phyloP scores from a whole-genome alignment of 2,797 vertebrate species.

The Vipera latastei region DNA sequence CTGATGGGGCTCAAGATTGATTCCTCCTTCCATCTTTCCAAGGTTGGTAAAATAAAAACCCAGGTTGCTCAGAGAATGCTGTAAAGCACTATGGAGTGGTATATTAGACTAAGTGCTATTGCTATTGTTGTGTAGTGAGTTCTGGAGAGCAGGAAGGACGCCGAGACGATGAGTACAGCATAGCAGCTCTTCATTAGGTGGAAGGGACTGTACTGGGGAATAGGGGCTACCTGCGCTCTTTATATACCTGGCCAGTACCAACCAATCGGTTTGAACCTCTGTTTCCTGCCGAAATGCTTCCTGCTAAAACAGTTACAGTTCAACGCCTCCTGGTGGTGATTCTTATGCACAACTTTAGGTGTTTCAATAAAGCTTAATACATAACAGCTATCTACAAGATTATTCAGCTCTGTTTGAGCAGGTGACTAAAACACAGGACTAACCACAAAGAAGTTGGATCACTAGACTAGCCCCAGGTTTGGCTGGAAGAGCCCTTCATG shows the following conservation, averaged over 20 bases:
- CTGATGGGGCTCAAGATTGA: background rate
- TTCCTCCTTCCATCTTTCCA: background rate
- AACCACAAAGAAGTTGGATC: background rate
- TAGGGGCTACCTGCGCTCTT: too few species aligned
- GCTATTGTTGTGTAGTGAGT: background rate
- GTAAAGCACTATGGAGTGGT: background rate
- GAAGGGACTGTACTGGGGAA: too few species aligned
- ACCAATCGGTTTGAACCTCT: too few species aligned
- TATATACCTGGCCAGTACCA: too few species aligned
- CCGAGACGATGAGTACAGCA: too few species aligned
- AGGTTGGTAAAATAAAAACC: background rate
- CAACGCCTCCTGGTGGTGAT: too few species aligned
- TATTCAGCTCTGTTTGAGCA: background rate
- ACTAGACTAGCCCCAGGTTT: background rate
- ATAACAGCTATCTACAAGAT: background rate
- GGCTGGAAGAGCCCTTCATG: background rate
- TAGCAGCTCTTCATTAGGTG: too few species aligned
- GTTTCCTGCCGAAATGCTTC: too few species aligned
- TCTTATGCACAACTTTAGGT: too few species aligned
- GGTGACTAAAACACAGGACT: background rate
- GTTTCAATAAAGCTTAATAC: too few species aligned
- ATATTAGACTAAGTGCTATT: background rate
- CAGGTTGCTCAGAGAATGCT: background rate
- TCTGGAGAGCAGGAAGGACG: too few species aligned
- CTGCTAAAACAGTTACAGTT: too few species aligned